Percentiles rank a stretch among this genome's conserved stretches.
Conservation (phyloP, 2,113 vertebrate genomes). For the Spheniscus mendiculus region DNA sequence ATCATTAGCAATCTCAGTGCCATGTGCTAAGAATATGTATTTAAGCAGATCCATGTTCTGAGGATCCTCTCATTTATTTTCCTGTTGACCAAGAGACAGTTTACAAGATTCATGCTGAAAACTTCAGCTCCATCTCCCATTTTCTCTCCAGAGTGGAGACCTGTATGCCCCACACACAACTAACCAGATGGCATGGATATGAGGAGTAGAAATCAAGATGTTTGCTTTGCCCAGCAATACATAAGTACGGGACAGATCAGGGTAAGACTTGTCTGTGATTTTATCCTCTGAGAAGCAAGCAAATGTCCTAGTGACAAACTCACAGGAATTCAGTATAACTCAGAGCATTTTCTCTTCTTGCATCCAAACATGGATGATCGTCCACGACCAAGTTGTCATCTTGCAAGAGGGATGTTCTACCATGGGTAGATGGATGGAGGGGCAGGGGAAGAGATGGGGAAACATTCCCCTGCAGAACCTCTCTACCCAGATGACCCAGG, state of each 20-base stretch:
- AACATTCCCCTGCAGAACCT: background rate
- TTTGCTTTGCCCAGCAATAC: background rate
- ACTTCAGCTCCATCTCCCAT: background rate
- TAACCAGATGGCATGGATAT: background rate
- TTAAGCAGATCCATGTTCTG: background rate
- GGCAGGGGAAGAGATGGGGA: background rate
- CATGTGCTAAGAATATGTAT: background rate
- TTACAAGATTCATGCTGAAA: background rate
- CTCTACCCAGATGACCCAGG: background rate
- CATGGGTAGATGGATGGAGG: rapidly evolving
- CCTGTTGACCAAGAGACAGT: background rate
- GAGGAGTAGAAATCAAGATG: background rate
- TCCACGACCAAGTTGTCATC: rapidly evolving
- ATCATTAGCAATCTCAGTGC: background rate
- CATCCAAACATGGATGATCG: background rate
- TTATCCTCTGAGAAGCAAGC: background rate
- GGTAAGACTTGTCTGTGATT: background rate
- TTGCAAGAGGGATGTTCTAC: background rate
- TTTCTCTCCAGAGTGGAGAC: background rate
- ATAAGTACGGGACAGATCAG: rapidly evolving
- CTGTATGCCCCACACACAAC: background rate
- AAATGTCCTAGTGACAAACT: background rate
- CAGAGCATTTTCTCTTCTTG: background rate
- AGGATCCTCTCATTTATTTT: background rate
- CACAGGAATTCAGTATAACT: background rate